phyloP scores from a whole-genome alignment of 2,888 invertebrate genomes.

The Esperia sulphurella region DNA sequence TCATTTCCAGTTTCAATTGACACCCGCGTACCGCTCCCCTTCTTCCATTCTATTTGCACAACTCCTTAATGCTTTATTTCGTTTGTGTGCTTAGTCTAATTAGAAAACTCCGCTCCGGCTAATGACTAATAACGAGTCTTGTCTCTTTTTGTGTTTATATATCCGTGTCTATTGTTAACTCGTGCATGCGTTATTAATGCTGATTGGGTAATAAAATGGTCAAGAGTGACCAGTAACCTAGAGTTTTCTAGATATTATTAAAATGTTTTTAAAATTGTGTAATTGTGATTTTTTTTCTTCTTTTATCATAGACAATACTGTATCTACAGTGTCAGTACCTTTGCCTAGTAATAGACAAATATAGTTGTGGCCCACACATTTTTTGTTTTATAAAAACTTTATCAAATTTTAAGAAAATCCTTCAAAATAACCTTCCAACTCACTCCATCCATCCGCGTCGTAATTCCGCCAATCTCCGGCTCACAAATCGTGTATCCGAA shows the following conservation, averaged over 20 bases:
- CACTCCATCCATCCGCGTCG: slow-evolving; percentile 4
- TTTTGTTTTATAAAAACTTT: no score
- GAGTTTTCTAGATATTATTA: no score
- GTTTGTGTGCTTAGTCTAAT: slow-evolving; percentile 74
- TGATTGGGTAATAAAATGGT: neutral
- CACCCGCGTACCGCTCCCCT: slow-evolving; percentile 43
- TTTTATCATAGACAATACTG: no score
- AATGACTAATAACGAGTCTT: slow-evolving; percentile 66
- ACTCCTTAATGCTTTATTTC: slow-evolving; percentile 77
- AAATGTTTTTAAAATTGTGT: no score
- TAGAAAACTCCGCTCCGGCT: slow-evolving; percentile 69
- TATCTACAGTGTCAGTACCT: no score
- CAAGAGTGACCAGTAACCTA: neutral
- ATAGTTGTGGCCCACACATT: no score
- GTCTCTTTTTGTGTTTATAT: slow-evolving; percentile 42
- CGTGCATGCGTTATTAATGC: slow-evolving; percentile 2
- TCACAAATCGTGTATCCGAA: slow-evolving; percentile 20
- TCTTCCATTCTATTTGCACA: slow-evolving; percentile 66
- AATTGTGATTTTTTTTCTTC: no score
- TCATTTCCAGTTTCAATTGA: slow-evolving; percentile 29
- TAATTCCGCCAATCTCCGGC: slow-evolving; percentile 50
- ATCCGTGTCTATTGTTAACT: slow-evolving; percentile 20
- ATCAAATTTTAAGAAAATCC: no score
- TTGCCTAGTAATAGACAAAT: no score
- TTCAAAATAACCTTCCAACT: neutral